Evolutionary conservation across 1,140 invertebrate species (phyloP), one percentile per base, ranked within the genome.

Genomic region (Drusus annulatus): DNA sequence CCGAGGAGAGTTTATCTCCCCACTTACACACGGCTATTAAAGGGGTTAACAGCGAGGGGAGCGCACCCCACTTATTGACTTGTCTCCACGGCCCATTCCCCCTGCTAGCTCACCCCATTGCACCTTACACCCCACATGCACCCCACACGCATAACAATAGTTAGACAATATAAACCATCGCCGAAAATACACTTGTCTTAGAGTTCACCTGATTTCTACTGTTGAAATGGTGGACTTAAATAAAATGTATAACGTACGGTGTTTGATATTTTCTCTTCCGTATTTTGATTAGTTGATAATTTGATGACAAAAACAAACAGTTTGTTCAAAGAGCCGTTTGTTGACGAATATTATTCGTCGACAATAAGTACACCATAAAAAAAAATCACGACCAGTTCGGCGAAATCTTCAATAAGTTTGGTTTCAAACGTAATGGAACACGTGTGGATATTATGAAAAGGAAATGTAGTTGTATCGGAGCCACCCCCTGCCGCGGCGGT

Each of bases 151-250:
- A 17, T 45, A 36, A 36, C 65, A 54, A 74, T 50, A 19, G 62
- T 65, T 65, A 28, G 36, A 45, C 36, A 45, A 45, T 45, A 10
- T 23, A 36, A 21, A 50, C 65, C 21, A 50, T 69, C 21, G 13
- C 21, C 16, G 31, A 68, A 51, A 21, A 52, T 74, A 21, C 69
- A 74, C 69, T 74, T 74, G 69, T 25, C 50, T 74, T 25, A 15
- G 16, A 74, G 16, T 54, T 74, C 69, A 74, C 69, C 69, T 74
- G 69, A 50, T 71, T 71, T 51, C 45, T 50, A 51, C 8, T 21
- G 45, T 19, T 25, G 8, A 25, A 1, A 65, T 25, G 8, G 25
- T 25, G 25, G 7, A n/a, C 16, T 15, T 28, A 65, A 56, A n/a
- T 21, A 56, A n/a, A 65, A n/a, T n/a, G 25, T 31, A 5, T 15